Conservation (phyloP, 2,888 invertebrate species). For the Hypselothyrea guttata region DNA sequence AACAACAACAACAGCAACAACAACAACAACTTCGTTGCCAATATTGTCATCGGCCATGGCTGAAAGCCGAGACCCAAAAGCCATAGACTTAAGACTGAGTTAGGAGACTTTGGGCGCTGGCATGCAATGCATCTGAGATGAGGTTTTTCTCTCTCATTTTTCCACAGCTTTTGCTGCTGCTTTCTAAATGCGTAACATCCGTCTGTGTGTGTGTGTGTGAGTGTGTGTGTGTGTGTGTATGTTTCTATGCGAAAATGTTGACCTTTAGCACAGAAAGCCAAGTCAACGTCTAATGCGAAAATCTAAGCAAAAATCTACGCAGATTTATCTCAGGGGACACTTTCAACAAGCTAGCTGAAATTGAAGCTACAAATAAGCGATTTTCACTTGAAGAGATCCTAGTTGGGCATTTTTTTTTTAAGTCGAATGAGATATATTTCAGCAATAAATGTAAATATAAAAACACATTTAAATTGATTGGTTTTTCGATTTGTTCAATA, state of each 20-base stretch:
- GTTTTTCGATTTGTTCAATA: neutral
- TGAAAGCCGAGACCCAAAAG: constrained; percentile 32
- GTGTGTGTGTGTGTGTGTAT: constrained; percentile 15
- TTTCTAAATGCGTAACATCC: constrained; percentile 72
- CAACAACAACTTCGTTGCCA: constrained; percentile 30
- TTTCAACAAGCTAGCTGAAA: constrained; percentile 50
- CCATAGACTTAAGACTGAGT: constrained; percentile 26
- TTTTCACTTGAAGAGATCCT: too few species aligned
- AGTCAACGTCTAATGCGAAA: constrained; percentile 45
- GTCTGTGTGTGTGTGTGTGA: constrained; percentile 29
- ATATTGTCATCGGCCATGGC: constrained; percentile 52
- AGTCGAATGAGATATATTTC: too few species aligned
- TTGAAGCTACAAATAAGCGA: constrained; percentile 29
- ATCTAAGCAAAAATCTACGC: constrained; percentile 54
- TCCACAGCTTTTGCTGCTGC: constrained; percentile 42
- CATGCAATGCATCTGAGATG: constrained; percentile 44
- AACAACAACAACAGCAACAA: constrained; percentile 16
- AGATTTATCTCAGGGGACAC: constrained; percentile 64
- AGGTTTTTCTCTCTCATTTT: constrained; percentile 14
- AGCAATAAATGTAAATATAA: too few species aligned
- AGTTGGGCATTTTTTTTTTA: too few species aligned
- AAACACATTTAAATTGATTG: too few species aligned
- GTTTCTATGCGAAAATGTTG: constrained; percentile 45
- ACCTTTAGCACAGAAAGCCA: constrained; percentile 66
- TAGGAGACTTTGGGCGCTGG: constrained; percentile 44